Conservation (phyloP, 53 echinoderm and acorn worm species). For the Paracentrotus lividus region DNA sequence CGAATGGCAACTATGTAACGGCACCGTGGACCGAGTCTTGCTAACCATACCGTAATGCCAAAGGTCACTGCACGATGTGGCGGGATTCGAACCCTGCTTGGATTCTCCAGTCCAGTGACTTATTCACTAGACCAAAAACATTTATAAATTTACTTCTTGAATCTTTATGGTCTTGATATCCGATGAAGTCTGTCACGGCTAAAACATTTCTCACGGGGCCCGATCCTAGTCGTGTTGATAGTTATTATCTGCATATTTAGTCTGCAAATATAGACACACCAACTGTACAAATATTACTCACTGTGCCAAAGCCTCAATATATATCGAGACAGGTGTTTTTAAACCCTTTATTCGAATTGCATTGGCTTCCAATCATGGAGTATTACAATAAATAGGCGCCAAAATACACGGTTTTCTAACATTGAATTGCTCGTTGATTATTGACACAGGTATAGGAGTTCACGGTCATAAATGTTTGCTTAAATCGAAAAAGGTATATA, state of each 20-base stretch:
- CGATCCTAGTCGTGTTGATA: background rate
- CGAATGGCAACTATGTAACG: too few species aligned
- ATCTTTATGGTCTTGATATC: too few species aligned
- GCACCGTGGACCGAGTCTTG: too few species aligned
- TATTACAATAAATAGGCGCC: background rate
- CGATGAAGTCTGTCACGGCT: background rate
- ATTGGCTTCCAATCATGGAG: background rate
- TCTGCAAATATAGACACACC: constrained; percentile 19
- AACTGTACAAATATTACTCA: constrained; percentile 36
- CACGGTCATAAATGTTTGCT: background rate
- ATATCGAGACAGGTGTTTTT: background rate
- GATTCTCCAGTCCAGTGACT: too few species aligned
- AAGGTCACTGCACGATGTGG: too few species aligned
- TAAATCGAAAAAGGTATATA: background rate
- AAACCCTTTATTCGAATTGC: background rate
- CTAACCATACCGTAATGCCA: too few species aligned
- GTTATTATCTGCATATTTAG: constrained; percentile 10
- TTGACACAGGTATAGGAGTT: background rate
- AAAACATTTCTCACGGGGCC: background rate
- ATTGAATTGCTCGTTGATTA: background rate
- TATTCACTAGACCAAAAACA: too few species aligned
- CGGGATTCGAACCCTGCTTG: too few species aligned
- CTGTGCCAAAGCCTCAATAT: background rate
- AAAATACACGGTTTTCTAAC: background rate
- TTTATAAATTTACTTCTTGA: too few species aligned